phyloP scores from a whole-genome alignment of 2,888 invertebrate species.

The Clanis bilineata region DNA sequence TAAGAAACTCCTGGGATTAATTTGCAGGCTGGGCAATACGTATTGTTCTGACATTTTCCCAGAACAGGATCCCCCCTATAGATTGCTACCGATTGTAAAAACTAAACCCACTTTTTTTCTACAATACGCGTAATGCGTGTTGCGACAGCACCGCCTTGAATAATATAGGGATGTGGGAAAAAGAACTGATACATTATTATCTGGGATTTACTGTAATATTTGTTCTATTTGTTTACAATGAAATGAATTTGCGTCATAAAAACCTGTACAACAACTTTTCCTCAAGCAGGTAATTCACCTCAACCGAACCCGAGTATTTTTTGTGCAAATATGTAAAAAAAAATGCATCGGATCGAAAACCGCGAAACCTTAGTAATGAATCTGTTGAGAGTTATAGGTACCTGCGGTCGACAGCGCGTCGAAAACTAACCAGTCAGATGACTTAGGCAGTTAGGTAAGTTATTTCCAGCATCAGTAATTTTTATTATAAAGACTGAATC shows the following conservation, averaged over 20 bases:
- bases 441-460: not conserved
- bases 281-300: constrained; percentile 12
- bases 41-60: too few relatives aligned
- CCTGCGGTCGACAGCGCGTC: constrained; percentile 2
- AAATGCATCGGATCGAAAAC: constrained; percentile 34
- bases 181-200: not conserved
- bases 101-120: too few relatives aligned
- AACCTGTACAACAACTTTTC: constrained; percentile 9
- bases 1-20: too few relatives aligned
- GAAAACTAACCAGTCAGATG: constrained; percentile 9
- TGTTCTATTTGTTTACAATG: constrained; percentile 3
- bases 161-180: too few relatives aligned
- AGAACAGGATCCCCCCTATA: too few relatives aligned
- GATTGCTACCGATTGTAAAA: too few relatives aligned
- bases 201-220: not conserved
- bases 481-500: too few relatives aligned
- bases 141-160: too few relatives aligned
- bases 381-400: constrained; percentile 19
- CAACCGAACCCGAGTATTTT: constrained; percentile 9
- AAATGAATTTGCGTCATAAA: constrained; percentile 10
- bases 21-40: too few relatives aligned
- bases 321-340: constrained; percentile 15
- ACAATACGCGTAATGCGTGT: too few relatives aligned
- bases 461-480: too few relatives aligned
- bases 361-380: constrained; percentile 48